These are phyloP conservation scores for Trididemnum nubilum DNA, from an alignment of 23 tunicate species.

Conservation along the genomic window DNA sequence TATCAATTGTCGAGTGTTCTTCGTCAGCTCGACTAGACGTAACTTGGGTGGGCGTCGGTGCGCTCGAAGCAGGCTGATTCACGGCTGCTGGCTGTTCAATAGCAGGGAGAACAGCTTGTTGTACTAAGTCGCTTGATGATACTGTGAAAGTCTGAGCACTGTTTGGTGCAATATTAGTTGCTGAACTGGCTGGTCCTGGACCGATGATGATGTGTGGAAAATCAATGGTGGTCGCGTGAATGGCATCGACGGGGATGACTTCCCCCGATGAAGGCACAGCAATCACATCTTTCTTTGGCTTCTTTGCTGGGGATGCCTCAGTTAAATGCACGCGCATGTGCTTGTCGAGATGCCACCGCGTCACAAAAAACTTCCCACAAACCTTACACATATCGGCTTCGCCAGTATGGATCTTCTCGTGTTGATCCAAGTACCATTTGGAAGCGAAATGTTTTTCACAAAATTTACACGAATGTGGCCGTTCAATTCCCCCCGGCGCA, in stretches of 20 bases:
- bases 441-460: conserved; percentile 94
- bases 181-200: background rate
- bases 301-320: conserved; percentile 35
- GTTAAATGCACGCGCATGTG: conserved; percentile 81
- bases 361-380: conserved; percentile 84
- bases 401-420: conserved; percentile 93
- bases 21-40: conserved; percentile 30
- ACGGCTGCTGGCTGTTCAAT: background rate
- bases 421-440: conserved; percentile 96
- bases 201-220: background rate
- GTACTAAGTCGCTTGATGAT: background rate
- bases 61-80: background rate
- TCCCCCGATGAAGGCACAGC: background rate
- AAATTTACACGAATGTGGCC: conserved; percentile 73
- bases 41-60: conserved; percentile 14
- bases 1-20: conserved; percentile 62
- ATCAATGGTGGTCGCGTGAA: background rate
- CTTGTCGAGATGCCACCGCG: conserved; percentile 93
- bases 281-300: conserved; percentile 40
- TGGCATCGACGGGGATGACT: background rate
- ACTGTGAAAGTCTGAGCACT: background rate
- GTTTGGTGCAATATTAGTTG: background rate
- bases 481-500: conserved; percentile 38
- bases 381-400: conserved; percentile 91
- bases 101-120: conserved; percentile 6